phyloP scores from a whole-genome alignment of 2,888 invertebrate genomes.

The Xanthia togata region DNA sequence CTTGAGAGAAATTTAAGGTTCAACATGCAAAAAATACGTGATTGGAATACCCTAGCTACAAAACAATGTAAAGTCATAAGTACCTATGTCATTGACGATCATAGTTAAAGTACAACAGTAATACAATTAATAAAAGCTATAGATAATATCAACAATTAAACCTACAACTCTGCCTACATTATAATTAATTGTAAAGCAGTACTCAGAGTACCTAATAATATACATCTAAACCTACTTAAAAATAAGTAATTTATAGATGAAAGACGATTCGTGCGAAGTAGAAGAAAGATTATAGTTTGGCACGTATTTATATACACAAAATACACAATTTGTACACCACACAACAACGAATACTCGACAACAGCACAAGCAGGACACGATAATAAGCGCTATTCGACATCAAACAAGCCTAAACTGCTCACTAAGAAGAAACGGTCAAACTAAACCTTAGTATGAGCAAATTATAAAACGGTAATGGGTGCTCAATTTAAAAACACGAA shows the following conservation, averaged over 20 bases:
- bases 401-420: constrained; percentile 55
- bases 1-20: constrained; percentile 32
- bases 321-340: constrained; percentile 45
- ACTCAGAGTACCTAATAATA: constrained; percentile 49
- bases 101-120: constrained; percentile 34
- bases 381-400: constrained; percentile 59
- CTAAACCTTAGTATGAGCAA: constrained; percentile 77
- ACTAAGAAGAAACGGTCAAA: constrained; percentile 63
- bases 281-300: constrained; percentile 39
- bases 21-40: constrained; percentile 63
- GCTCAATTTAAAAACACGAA: constrained; percentile 87
- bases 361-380: constrained; percentile 61
- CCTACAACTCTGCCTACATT: constrained; percentile 49
- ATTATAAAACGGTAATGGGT: constrained; percentile 82
- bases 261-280: constrained; percentile 48
- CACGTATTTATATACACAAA: constrained; percentile 40
- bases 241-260: constrained; percentile 40
- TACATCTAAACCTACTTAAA: constrained; percentile 44
- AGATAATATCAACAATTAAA: constrained; percentile 26
- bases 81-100: constrained; percentile 8
- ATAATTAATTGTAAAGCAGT: constrained; percentile 41
- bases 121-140: constrained; percentile 46
- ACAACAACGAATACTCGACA: constrained; percentile 61
- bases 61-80: constrained; percentile 33
- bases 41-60: constrained; percentile 53